Evolutionary conservation across 2,113 vertebrate genomes (phyloP).

Genomic region (Pteropus alecto): DNA sequence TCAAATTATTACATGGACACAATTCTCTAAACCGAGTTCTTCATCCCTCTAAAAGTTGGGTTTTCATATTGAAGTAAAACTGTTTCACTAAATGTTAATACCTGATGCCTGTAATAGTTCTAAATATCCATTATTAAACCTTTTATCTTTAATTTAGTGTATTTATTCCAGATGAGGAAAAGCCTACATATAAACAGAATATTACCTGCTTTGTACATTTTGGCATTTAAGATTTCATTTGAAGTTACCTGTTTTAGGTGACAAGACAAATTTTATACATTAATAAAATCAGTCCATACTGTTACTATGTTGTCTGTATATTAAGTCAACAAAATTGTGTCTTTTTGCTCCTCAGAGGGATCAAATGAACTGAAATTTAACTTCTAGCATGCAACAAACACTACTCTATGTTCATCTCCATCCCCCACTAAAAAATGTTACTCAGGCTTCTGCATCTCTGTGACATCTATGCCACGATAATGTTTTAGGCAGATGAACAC

Average conservation of each 20-base stretch:
- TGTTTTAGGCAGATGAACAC: background rate
- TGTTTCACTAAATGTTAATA: background rate
- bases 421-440: background rate
- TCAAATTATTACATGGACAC: background rate
- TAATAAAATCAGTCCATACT: background rate
- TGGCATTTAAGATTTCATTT: background rate
- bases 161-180: background rate
- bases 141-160: background rate
- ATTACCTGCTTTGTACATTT: background rate
- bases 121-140: background rate
- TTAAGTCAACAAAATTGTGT: background rate
- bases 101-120: background rate
- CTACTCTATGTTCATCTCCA: background rate
- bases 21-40: background rate
- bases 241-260: background rate
- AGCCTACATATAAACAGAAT: fast-evolving
- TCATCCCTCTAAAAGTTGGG: background rate
- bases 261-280: background rate
- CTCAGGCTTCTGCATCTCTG: background rate
- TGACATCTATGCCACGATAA: background rate
- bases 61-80: background rate
- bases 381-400: background rate
- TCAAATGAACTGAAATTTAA: background rate
- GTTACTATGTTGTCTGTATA: background rate
- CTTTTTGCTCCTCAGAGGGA: fast-evolving